Percentiles rank a stretch among this genome's conserved stretches.
Conservation (phyloP, 1,140 invertebrate genomes). For the Popillia japonica region DNA sequence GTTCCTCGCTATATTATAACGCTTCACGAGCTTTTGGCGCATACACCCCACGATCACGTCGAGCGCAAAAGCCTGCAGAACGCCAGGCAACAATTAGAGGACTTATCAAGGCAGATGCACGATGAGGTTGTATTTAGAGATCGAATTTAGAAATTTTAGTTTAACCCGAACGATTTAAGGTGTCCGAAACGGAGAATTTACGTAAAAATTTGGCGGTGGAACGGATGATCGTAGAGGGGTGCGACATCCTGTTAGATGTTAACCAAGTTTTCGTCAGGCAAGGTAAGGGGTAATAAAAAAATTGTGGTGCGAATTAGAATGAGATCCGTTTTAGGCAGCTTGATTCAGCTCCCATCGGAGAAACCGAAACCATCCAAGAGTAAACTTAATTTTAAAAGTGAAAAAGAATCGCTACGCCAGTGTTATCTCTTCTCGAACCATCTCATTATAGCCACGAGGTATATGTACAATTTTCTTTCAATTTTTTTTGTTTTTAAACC, state of each 20-base stretch:
- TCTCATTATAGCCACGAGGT: constrained; percentile 79
- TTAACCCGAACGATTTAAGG: no score
- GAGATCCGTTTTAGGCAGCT: constrained; percentile 63
- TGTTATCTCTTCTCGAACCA: constrained; percentile 89
- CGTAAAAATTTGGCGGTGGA: constrained; percentile 93
- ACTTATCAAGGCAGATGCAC: constrained; percentile 82
- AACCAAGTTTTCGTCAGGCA: constrained; percentile 92
- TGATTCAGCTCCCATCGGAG: constrained; percentile 74
- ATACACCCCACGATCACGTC: constrained; percentile 95
- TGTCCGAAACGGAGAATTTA: constrained; percentile 94
- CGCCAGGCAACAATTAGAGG: constrained; percentile 87
- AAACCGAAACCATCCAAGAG: constrained; percentile 69
- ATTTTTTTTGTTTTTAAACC: background rate
- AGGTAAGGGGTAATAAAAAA: constrained; percentile 71
- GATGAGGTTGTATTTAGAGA: no score
- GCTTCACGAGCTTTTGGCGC: constrained; percentile 88
- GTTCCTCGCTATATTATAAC: constrained; percentile 93
- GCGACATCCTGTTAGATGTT: constrained; percentile 92
- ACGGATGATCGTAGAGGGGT: constrained; percentile 94
- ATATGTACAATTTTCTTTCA: background rate
- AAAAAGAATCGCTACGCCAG: constrained; percentile 79
- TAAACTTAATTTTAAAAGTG: constrained; percentile 70
- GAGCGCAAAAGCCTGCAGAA: constrained; percentile 89
- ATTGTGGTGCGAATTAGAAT: background rate
- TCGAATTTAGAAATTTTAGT: no score